These are phyloP conservation scores for Rhabdomys dilectus DNA, from an alignment of 2,113 vertebrate genomes.

Conservation along the genomic window DNA sequence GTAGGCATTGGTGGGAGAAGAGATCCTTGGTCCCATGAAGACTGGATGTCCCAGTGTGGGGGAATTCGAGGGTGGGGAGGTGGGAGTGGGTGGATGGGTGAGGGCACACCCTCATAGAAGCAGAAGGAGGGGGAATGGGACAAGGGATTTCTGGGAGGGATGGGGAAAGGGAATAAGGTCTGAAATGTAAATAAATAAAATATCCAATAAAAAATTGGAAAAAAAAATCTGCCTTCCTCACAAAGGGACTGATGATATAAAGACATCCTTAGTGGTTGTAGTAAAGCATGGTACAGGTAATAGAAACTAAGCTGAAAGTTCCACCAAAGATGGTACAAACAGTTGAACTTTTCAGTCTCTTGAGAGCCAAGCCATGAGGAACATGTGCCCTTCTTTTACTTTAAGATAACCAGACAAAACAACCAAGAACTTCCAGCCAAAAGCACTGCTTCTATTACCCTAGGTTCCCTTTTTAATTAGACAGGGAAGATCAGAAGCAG, in stretches of 20 bases:
- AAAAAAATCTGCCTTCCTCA: neutral
- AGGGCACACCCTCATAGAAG: too few relatives aligned
- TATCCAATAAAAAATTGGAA: too few relatives aligned
- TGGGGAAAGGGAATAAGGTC: too few relatives aligned
- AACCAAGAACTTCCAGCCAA: constrained; percentile 39
- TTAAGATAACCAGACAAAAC: neutral
- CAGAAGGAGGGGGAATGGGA: too few relatives aligned
- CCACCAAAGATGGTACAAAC: neutral
- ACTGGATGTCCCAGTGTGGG: too few relatives aligned
- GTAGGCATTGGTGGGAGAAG: too few relatives aligned
- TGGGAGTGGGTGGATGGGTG: too few relatives aligned
- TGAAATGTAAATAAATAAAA: too few relatives aligned
- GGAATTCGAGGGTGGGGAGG: too few relatives aligned
- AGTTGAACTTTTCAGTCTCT: neutral
- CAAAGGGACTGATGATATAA: neutral
- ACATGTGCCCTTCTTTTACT: neutral
- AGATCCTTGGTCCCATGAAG: too few relatives aligned
- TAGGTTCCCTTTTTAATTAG: constrained; percentile 72
- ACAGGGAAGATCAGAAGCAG: constrained; percentile 66
- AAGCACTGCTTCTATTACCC: constrained; percentile 39
- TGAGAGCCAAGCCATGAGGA: neutral
- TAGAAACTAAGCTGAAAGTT: neutral
- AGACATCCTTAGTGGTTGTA: neutral
- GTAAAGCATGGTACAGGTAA: neutral
- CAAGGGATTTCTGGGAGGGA: too few relatives aligned